Conservation (phyloP, 2,113 vertebrate species). For the Apodemus sylvaticus region DNA sequence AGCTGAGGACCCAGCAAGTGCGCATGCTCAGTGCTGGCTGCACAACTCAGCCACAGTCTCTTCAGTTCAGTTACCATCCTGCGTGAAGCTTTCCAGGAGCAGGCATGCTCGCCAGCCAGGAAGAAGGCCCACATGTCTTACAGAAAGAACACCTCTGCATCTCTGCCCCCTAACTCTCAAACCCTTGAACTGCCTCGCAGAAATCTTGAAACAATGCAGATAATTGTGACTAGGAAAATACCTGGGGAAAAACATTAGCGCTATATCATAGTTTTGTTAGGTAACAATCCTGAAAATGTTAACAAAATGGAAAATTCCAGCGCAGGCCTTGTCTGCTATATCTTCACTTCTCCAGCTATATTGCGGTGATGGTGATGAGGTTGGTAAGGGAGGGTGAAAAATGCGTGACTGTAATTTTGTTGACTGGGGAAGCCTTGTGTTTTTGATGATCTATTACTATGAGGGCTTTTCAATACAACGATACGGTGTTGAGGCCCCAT, state of each 20-base stretch:
- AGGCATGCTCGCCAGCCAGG: neutral
- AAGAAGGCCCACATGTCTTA: neutral
- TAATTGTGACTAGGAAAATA: neutral
- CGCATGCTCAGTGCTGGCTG: neutral
- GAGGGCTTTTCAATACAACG: neutral
- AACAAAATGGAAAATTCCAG: constrained; percentile 18
- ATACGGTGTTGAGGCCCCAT: neutral
- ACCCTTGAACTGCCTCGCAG: neutral
- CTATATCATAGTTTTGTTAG: neutral
- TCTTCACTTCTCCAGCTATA: neutral
- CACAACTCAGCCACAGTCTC: neutral
- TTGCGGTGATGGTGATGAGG: neutral
- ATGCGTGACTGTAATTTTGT: neutral
- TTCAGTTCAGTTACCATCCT: neutral
- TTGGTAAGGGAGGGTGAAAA: neutral
- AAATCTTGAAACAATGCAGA: neutral
- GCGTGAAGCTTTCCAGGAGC: neutral
- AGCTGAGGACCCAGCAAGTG: neutral
- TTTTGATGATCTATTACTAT: neutral
- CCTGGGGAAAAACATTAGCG: neutral
- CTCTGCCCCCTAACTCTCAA: neutral
- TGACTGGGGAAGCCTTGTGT: constrained; percentile 14
- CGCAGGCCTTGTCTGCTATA: neutral
- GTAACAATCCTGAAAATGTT: constrained; percentile 1
- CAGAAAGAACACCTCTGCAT: neutral